Conservation (phyloP, 2,888 invertebrate species). For the Magallana nippona region DNA sequence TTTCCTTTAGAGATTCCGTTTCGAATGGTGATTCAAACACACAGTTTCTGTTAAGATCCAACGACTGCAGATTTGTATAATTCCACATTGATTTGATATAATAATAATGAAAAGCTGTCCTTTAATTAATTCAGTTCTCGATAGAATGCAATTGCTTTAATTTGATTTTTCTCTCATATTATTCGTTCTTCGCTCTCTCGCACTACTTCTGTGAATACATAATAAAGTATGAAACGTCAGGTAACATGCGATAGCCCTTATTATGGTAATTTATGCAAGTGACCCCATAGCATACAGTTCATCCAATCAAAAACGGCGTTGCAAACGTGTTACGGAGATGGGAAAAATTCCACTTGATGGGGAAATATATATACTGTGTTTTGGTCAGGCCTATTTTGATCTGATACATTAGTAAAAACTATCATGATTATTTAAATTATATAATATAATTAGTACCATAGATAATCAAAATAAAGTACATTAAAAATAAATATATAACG, state of each 20-base stretch:
- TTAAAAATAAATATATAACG: too few relatives aligned
- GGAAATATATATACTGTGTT: too few relatives aligned
- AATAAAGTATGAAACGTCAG: neutral
- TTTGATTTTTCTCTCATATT: neutral
- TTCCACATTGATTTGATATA: slow-evolving; percentile 15
- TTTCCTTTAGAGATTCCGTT: slow-evolving; percentile 34
- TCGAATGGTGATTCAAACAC: neutral
- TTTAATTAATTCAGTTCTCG: neutral
- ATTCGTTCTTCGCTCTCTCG: neutral
- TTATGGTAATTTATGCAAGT: slow-evolving; percentile 30
- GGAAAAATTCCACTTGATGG: slow-evolving; percentile 10
- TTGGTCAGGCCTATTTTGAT: too few relatives aligned
- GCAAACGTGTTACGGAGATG: neutral
- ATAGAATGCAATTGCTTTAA: neutral
- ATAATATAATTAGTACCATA: too few relatives aligned
- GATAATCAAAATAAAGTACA: too few relatives aligned
- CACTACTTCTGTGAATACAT: slow-evolving; percentile 21
- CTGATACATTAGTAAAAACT: too few relatives aligned
- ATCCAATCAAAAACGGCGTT: neutral
- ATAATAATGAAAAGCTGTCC: neutral
- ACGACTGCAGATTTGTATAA: slow-evolving; percentile 18
- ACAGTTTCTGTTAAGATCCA: slow-evolving; percentile 30
- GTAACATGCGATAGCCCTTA: slow-evolving; percentile 3
- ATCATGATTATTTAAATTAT: too few relatives aligned
- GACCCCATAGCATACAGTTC: neutral